Conservation (phyloP, 2,888 invertebrate genomes). For the Nudaria mundana region DNA sequence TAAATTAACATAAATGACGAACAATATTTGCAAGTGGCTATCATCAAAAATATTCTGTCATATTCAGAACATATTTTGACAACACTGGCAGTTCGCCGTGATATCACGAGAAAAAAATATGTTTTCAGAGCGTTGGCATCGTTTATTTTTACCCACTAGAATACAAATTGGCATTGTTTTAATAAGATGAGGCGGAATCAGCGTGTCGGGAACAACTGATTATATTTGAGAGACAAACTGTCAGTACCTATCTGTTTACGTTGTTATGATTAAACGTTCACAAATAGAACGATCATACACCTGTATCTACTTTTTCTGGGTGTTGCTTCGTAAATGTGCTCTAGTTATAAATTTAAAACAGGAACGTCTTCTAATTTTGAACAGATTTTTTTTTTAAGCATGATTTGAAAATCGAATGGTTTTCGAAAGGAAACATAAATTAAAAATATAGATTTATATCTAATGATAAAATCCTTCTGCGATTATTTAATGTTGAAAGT, state of each 20-base stretch:
- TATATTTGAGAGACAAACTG: constrained; percentile 26
- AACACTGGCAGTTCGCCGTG: constrained; percentile 23
- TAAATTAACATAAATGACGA: constrained; percentile 12
- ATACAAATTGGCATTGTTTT: constrained; percentile 41
- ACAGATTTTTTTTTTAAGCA: too few species aligned
- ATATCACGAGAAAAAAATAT: constrained; percentile 29
- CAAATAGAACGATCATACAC: constrained; percentile 3
- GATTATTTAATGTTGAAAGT: too few species aligned
- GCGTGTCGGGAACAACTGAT: constrained; percentile 38
- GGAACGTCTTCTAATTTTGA: too few species aligned
- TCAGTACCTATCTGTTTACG: constrained; percentile 29
- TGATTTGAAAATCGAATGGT: too few species aligned
- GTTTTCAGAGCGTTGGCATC: constrained; percentile 31
- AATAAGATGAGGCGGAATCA: constrained; percentile 37
- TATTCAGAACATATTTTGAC: constrained; percentile 19
- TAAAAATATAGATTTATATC: too few species aligned
- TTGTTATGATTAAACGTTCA: constrained; percentile 34
- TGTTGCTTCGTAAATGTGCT: neutral
- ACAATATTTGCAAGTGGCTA: constrained; percentile 3
- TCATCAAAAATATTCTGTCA: constrained; percentile 8
- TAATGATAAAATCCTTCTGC: too few species aligned
- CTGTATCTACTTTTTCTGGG: neutral
- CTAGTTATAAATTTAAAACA: neutral
- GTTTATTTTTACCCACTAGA: constrained; percentile 38
- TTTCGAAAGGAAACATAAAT: too few species aligned